These are phyloP conservation scores for Isaurus tuberculatus DNA, from an alignment of 92 coral and sea anemone species.

Conservation along the genomic window DNA sequence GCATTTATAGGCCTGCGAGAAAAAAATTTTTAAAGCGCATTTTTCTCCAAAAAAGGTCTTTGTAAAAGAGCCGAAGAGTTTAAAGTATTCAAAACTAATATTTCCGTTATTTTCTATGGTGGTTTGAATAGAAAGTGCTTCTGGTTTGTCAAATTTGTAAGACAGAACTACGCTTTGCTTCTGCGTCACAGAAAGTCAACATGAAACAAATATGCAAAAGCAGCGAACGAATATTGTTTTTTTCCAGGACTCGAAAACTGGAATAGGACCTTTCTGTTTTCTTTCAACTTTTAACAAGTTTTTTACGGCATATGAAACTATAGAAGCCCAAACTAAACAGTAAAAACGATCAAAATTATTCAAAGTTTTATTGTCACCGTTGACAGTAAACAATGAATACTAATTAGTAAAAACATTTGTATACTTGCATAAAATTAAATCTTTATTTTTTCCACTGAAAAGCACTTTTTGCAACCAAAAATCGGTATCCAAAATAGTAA, in stretches of 20 bases:
- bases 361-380: slow-evolving; percentile 5
- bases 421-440: not conserved
- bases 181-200: slow-evolving; percentile 35
- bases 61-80: not conserved
- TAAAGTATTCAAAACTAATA: not conserved
- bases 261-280: not conserved
- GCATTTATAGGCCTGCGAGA: not conserved
- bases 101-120: not conserved
- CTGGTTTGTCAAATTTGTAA: not conserved
- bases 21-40: not conserved
- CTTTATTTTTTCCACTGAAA: not conserved
- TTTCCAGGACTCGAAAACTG: not conserved
- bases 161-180: slow-evolving; percentile 16
- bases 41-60: not conserved
- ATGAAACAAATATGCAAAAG: slow-evolving; percentile 22
- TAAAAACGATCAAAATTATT: not conserved
- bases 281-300: not conserved
- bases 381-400: slow-evolving; percentile 18
- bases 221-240: not conserved
- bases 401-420: not conserved
- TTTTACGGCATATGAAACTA: not conserved
- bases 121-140: not conserved
- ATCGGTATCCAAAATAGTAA: too few species aligned
- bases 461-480: not conserved
- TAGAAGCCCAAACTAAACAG: not conserved